Percentiles rank a stretch among this genome's conserved stretches.
Evolutionary conservation across 2,888 invertebrate species (phyloP).

Genomic region (Yponomeuta cagnagella): DNA sequence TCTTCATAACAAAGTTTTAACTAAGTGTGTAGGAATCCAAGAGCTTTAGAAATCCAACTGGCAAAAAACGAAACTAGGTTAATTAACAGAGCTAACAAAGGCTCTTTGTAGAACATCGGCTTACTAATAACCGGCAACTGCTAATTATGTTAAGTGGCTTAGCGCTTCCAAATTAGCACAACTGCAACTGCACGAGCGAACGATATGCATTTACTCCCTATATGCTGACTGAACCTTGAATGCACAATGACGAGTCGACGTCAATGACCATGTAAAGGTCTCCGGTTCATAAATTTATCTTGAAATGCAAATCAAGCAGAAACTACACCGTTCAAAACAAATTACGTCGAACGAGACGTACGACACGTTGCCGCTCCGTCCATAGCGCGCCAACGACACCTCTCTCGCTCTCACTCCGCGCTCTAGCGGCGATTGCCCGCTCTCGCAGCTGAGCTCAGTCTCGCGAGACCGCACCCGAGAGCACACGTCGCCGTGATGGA

Average conservation of each 20-base stretch:
- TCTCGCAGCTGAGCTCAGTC: conserved; percentile 63
- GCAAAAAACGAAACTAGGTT: not conserved
- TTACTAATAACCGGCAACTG: conserved; percentile 45
- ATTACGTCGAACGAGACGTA: not conserved
- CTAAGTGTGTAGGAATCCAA: not conserved
- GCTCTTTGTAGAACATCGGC: conserved; percentile 17
- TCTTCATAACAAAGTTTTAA: too few species aligned
- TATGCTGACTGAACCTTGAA: too few species aligned
- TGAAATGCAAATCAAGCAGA: not conserved
- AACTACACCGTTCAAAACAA: not conserved
- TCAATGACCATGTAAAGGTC: too few species aligned
- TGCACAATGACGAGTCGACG: too few species aligned
- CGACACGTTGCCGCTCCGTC: conserved; percentile 12
- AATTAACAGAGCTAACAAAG: conserved; percentile 8
- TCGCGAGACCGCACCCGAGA: conserved; percentile 61
- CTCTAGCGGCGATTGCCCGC: conserved; percentile 24
- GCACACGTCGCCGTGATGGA: conserved; percentile 50
- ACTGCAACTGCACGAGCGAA: conserved; percentile 24
- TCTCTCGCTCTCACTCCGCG: not conserved
- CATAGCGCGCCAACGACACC: not conserved
- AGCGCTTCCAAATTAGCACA: conserved; percentile 30
- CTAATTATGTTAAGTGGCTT: conserved; percentile 48
- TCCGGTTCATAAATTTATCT: not conserved
- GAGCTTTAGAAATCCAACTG: not conserved
- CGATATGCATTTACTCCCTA: not conserved